Conservation (phyloP, 2,888 invertebrate species). For the Molorchus minor region DNA sequence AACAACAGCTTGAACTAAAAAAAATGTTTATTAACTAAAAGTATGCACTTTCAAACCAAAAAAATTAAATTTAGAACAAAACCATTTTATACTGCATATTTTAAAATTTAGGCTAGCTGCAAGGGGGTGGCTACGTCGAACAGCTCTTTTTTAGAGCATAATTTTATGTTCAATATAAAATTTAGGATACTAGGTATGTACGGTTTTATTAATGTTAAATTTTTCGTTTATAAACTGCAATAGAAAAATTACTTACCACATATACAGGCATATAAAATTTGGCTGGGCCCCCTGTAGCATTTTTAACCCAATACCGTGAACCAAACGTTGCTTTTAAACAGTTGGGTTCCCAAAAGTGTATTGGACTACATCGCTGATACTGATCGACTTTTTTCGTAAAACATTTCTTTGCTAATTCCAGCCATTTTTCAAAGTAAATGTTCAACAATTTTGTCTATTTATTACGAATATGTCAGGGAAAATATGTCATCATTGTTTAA, state of each 20-base stretch:
- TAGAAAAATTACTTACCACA: conserved; percentile 42
- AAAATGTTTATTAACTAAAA: conserved; percentile 4
- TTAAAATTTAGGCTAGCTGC: too few species aligned
- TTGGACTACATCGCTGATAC: conserved; percentile 34
- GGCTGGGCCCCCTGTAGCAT: conserved; percentile 40
- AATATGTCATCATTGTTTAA: too few species aligned
- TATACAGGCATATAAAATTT: conserved; percentile 52
- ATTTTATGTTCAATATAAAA: too few species aligned
- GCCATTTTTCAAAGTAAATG: conserved; percentile 34
- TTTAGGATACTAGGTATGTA: too few species aligned
- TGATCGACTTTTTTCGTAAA: conserved; percentile 38
- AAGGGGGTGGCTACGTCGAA: too few species aligned
- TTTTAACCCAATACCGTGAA: conserved; percentile 7
- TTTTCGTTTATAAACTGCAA: neutral
- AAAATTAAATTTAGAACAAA: neutral
- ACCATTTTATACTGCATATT: neutral
- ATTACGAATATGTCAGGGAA: too few species aligned
- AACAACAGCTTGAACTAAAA: conserved; percentile 67
- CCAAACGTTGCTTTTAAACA: conserved; percentile 40
- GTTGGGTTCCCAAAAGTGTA: conserved; percentile 45
- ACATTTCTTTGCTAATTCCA: conserved; percentile 49
- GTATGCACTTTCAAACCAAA: too few species aligned
- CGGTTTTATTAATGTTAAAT: neutral
- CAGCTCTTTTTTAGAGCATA: too few species aligned
- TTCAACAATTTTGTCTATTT: neutral